Evolutionary conservation across 2,113 vertebrate species (phyloP), one percentile per base, ranked within the genome.

Genomic region (Corapipo altera): DNA sequence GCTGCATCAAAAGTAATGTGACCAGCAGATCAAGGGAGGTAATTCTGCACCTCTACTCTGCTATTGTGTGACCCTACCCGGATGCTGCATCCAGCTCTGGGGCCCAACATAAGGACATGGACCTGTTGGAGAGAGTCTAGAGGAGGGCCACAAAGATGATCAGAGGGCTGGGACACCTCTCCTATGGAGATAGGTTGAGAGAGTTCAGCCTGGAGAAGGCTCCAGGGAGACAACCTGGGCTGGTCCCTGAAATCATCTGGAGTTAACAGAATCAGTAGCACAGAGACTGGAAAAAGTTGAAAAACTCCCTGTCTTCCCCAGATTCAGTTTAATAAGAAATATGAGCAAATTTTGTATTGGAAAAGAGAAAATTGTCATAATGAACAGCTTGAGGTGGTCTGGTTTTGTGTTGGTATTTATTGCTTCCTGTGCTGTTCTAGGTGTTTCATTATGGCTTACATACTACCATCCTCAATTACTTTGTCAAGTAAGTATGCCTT

Each of bases 261-360:
- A 77, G 74, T 71, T 58, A 77, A 39, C 35, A 92, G 35, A 44
- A 39, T 46, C n/a, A 30, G 51, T 76, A 32, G 17, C 33, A 67
- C 7, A 55, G 57, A 94, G 78, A 33, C 12, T 35, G 6, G 46
- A 62, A 12, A 22, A 61, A 35, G 57, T 4, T 75, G 39, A 65
- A 93, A 85, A 93, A 48, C 6, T 72, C 35, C 18, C 20, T 37
- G 8, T 33, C 35, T 65, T 57, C 10, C 59, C 23, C 23, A 83
- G 33, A 75, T 52, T 64, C 35, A 69, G 24, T 66, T n/a, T 57
- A 65, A 41, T 54, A 88, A 65, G 48, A 87, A 82, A 52, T 43
- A 67, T 0, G 3, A 75, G 39, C 1, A 8, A 81, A 73, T 10
- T 65, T 90, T 19, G 35, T 23, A 46, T 12, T 1, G 0, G n/a